Evolutionary conservation across 2,888 invertebrate genomes (phyloP), one percentile per base, ranked within the genome.

Genomic region (Megamerina dolium): DNA sequence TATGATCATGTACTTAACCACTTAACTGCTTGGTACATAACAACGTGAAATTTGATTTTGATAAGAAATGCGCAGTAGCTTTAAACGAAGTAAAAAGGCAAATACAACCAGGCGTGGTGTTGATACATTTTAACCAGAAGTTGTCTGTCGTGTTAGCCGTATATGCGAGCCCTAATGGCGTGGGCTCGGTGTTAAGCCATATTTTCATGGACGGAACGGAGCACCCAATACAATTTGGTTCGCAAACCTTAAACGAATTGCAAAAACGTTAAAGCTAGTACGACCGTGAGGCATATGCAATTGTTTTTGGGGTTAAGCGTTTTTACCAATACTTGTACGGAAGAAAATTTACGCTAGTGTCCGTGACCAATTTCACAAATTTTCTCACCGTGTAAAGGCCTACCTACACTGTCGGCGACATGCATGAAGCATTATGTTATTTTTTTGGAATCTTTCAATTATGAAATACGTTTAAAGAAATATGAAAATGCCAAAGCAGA

Each of bases 191-290:
- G 4, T 41, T 69, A 13, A 57, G 56, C 3, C 65, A 68, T 43
- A 46, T 50, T 17, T 29, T n/a, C 14, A 18, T 45, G 21, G 59
- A 68, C 51, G 62, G 64, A 14, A 46, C 13, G 4, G 43, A 43
- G 20, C 38, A 59, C 33, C 70, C 66, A 3, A 61, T 71, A 26
- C 55, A 59, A 10, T 70, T 59, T 54, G 65, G 66, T 4, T 68
- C 62, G 6, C 52, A 52, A 55, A 65, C 53, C 31, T 55, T 59
- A 4, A 43, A 29, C 3, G 18, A 16, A 3, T 35, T 33, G 10
- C 52, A 55, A 29, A 48, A 51, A 29, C 31, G 42, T 2, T 53
- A 53, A 18, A 48, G 43, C 9, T 50, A 54, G 37, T 29, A 48
- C 8, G 51, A 51, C 31, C 35, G 26, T 8, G 57, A 61, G 52